Evolutionary conservation across 2,888 invertebrate genomes (phyloP).

Genomic region (Cephus pulcher): DNA sequence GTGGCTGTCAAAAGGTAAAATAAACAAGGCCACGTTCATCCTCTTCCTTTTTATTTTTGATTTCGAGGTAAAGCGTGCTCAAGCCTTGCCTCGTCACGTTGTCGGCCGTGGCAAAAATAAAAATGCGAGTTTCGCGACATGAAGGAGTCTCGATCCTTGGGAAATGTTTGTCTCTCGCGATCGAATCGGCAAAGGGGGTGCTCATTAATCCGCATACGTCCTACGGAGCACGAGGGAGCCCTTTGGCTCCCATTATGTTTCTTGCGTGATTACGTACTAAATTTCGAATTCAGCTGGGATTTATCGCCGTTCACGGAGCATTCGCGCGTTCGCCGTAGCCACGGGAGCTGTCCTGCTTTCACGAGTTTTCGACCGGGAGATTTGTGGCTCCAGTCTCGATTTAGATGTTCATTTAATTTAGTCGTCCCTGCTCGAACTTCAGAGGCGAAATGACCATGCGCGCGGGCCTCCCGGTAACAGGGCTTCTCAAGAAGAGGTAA

Average conservation of each 20-base stretch:
- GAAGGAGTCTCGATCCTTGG: neutral
- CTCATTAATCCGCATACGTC: constrained; percentile 9
- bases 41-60: neutral
- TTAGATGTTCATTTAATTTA: constrained; percentile 60
- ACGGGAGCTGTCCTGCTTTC: constrained; percentile 31
- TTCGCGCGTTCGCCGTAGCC: constrained; percentile 15
- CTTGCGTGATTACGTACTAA: constrained; percentile 44
- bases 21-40: neutral
- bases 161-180: neutral
- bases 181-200: neutral
- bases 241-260: constrained; percentile 37
- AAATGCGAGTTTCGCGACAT: neutral
- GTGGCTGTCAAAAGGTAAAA: neutral
- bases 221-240: constrained; percentile 1
- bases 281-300: constrained; percentile 46
- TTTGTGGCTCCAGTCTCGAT: constrained; percentile 41
- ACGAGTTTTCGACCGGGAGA: constrained; percentile 26
- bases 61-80: neutral
- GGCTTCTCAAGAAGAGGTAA: constrained; percentile 9
- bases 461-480: constrained; percentile 7
- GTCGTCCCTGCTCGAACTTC: constrained; percentile 33
- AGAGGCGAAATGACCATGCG: neutral
- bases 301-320: constrained; percentile 29
- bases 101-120: neutral
- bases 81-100: neutral